Evolutionary conservation across 2,113 vertebrate species (phyloP).

Genomic region (Notothenia coriiceps): DNA sequence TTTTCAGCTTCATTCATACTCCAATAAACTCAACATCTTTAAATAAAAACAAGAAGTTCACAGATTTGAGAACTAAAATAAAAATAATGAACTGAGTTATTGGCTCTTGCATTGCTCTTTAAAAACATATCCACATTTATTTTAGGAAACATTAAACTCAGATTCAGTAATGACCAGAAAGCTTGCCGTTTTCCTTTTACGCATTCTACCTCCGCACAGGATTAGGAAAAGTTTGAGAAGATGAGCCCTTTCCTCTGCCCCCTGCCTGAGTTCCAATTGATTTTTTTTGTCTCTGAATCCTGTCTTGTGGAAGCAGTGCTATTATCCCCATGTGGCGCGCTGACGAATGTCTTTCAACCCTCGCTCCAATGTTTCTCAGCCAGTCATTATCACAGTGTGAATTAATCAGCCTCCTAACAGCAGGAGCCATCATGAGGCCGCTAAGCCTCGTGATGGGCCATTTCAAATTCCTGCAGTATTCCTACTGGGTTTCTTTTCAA

Average conservation of each 20-base stretch:
- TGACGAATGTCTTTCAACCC: conserved; percentile 75
- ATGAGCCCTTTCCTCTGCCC: conserved; percentile 47
- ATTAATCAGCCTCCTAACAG: conserved; percentile 80
- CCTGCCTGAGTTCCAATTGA: conserved; percentile 54
- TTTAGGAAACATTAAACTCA: neutral
- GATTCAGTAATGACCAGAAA: neutral
- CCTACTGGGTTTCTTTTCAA: conserved; percentile 49
- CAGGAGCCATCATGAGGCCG: conserved; percentile 64
- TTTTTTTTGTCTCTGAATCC: conserved; percentile 58
- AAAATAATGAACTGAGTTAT: neutral
- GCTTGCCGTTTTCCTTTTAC: conserved; percentile 1
- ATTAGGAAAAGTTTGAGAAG: conserved; percentile 44
- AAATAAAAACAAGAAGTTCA: neutral
- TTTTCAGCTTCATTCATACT: neutral
- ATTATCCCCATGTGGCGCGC: conserved; percentile 69
- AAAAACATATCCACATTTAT: neutral
- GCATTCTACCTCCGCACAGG: conserved; percentile 1
- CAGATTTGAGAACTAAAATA: neutral
- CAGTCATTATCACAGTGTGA: conserved; percentile 77
- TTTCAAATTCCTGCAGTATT: conserved; percentile 60
- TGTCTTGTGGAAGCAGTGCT: conserved; percentile 69
- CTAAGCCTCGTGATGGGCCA: conserved; percentile 55
- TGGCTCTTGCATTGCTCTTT: neutral
- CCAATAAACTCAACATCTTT: neutral
- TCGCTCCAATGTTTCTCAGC: conserved; percentile 64